These are phyloP conservation scores for Macquaria ambigua DNA, from an alignment of 2,113 vertebrate species.

Conservation along the genomic window DNA sequence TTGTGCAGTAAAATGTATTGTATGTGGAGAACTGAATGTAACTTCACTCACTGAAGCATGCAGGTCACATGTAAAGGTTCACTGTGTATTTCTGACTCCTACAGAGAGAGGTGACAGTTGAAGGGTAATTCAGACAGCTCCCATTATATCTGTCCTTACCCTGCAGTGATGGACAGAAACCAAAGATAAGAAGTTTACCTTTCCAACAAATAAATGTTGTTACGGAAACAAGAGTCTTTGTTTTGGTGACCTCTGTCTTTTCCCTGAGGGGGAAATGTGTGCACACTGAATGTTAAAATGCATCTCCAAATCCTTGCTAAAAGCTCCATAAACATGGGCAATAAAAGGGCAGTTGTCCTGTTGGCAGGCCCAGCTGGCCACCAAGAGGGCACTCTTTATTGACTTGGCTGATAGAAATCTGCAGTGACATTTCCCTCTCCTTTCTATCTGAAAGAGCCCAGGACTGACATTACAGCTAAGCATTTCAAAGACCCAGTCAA, in stretches of 20 bases:
- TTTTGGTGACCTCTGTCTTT: neutral
- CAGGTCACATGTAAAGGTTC: neutral
- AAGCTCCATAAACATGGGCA: slow-evolving; percentile 27
- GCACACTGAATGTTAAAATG: slow-evolving; percentile 52
- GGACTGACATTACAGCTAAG: slow-evolving; percentile 67
- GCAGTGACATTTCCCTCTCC: slow-evolving; percentile 80
- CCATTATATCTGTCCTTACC: neutral
- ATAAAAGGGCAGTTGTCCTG: slow-evolving; percentile 65
- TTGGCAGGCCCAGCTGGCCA: slow-evolving; percentile 66
- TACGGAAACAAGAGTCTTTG: neutral
- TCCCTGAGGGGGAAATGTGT: slow-evolving; percentile 3
- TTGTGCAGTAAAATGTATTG: neutral
- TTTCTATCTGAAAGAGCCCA: slow-evolving; percentile 75
- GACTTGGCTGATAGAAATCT: slow-evolving; percentile 80
- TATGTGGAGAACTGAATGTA: neutral
- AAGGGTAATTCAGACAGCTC: neutral
- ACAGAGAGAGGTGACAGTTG: neutral
- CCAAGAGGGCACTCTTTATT: slow-evolving; percentile 68
- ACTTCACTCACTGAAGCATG: neutral
- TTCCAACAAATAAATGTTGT: neutral
- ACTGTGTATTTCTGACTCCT: neutral
- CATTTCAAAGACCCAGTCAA: slow-evolving; percentile 75
- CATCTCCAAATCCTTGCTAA: slow-evolving; percentile 35
- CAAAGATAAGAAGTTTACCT: slow-evolving; percentile 15
- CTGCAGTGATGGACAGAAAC: neutral